Percentiles rank a stretch among this genome's conserved stretches.
These are phyloP conservation scores for Calephelis virginiensis DNA, from an alignment of 1,140 invertebrate genomes.

Conservation along the genomic window DNA sequence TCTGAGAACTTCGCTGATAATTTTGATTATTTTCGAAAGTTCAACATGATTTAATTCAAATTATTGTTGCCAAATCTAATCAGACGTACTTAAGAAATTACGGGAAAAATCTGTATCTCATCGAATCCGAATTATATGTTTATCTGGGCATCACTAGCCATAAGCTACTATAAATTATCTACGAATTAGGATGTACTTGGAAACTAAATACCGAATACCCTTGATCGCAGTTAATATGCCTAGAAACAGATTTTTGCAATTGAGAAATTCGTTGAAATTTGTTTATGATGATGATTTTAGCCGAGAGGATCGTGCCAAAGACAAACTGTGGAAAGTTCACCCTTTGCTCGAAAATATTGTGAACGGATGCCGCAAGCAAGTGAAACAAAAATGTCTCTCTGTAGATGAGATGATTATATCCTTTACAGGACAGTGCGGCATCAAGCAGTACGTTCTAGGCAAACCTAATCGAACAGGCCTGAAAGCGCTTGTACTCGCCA, in stretches of 20 bases:
- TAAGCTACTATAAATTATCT: background rate
- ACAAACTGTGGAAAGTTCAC: background rate
- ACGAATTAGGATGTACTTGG: too few relatives aligned
- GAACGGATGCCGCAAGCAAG: background rate
- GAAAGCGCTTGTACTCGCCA: too few relatives aligned
- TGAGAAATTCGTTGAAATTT: background rate
- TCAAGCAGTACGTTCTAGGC: too few relatives aligned
- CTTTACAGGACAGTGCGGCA: too few relatives aligned
- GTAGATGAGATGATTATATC: background rate
- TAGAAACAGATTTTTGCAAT: background rate
- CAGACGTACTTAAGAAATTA: background rate
- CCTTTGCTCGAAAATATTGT: constrained; percentile 6
- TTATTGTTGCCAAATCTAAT: background rate
- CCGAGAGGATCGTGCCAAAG: background rate
- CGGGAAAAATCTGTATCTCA: background rate
- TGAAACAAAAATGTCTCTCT: background rate
- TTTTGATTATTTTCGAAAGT: constrained; percentile 3
- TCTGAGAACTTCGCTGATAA: background rate
- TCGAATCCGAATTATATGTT: background rate
- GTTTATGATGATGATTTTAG: background rate
- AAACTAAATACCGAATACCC: background rate
- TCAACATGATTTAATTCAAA: background rate
- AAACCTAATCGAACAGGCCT: too few relatives aligned
- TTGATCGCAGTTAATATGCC: background rate
- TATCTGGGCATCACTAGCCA: background rate